Evolutionary conservation across 2,113 vertebrate genomes (phyloP).

Genomic region (Todiramphus saurophagus): DNA sequence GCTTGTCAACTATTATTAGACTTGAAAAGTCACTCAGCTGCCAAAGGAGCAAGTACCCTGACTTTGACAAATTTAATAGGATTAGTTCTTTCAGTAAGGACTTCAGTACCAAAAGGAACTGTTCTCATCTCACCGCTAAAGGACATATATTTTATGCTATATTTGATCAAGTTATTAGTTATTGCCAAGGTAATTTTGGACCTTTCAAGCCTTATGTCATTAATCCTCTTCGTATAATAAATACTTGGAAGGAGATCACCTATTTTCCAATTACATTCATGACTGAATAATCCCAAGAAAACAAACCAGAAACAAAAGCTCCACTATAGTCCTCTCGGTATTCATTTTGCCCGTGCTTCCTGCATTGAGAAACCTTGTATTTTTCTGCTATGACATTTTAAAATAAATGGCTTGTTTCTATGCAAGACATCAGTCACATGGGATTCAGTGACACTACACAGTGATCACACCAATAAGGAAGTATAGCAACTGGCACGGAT

Average conservation of each 20-base stretch:
- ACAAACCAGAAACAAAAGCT: not conserved
- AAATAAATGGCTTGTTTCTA: not conserved
- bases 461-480: not conserved
- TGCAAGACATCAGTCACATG: not conserved
- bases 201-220: not conserved
- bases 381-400: not conserved
- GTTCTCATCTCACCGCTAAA: not conserved
- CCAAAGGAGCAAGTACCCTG: not conserved
- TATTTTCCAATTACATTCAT: not conserved
- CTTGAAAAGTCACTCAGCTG: constrained; percentile 10
- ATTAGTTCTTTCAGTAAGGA: not conserved
- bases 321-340: not conserved
- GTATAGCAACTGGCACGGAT: not conserved
- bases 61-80: constrained; percentile 13
- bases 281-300: not conserved
- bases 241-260: not conserved
- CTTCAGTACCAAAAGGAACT: not conserved
- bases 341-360: not conserved
- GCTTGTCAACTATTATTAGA: not conserved
- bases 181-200: not conserved
- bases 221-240: not conserved
- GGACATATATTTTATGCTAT: not conserved
- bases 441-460: not conserved
- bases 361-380: not conserved
- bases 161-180: not conserved